phyloP scores from a whole-genome alignment of 2,888 invertebrate species.

The Chouioia cunea region DNA sequence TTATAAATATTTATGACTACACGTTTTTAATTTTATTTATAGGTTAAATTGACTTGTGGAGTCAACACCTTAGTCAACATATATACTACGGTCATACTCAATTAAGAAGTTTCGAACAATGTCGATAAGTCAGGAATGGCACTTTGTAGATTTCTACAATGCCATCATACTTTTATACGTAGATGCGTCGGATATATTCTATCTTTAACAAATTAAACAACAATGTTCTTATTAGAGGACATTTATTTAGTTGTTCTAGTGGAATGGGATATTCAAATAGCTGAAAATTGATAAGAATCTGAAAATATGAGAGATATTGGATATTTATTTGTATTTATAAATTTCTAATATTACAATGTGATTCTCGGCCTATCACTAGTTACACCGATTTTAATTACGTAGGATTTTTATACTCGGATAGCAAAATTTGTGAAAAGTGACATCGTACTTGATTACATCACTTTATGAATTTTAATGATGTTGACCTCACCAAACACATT shows the following conservation, averaged over 20 bases:
- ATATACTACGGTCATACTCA: too few relatives aligned
- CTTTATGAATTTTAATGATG: slow-evolving; percentile 22
- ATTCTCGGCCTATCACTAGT: not conserved
- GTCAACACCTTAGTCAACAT: too few relatives aligned
- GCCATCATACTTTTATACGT: not conserved
- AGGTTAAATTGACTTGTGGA: too few relatives aligned
- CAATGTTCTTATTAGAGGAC: too few relatives aligned
- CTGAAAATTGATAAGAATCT: too few relatives aligned
- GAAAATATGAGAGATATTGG: too few relatives aligned
- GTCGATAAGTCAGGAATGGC: not conserved
- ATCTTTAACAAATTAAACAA: not conserved
- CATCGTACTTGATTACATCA: slow-evolving; percentile 9
- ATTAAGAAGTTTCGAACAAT: too few relatives aligned
- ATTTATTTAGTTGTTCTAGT: too few relatives aligned
- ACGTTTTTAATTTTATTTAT: too few relatives aligned
- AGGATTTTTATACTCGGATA: not conserved
- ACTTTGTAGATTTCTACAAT: not conserved
- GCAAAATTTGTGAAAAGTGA: not conserved
- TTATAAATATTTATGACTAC: too few relatives aligned
- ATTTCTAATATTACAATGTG: not conserved
- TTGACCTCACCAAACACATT: slow-evolving; percentile 23
- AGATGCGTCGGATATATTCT: not conserved
- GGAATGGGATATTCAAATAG: too few relatives aligned
- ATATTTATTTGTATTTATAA: too few relatives aligned
- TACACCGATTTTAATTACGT: not conserved